Conservation (phyloP, 2,888 invertebrate genomes). For the Anthrax anthrax region DNA sequence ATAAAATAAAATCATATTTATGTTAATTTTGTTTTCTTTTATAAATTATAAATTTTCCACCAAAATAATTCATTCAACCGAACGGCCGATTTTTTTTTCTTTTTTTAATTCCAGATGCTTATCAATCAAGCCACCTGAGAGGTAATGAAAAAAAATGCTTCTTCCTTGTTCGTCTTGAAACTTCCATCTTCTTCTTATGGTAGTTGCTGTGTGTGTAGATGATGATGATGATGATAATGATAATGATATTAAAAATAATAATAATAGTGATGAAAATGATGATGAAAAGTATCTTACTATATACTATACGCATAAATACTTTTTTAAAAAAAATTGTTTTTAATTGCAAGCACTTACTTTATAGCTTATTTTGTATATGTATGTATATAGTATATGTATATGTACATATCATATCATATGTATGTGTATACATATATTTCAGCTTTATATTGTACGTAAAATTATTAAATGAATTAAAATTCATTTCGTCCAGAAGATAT, state of each 20-base stretch:
- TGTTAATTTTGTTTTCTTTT: too few species aligned
- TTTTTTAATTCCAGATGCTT: slow-evolving; percentile 62
- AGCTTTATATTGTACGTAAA: too few species aligned
- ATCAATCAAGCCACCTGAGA: slow-evolving; percentile 61
- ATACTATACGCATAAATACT: too few species aligned
- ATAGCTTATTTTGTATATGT: too few species aligned
- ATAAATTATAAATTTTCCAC: slow-evolving; percentile 13
- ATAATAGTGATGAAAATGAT: background rate
- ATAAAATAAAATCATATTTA: too few species aligned
- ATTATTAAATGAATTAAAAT: too few species aligned
- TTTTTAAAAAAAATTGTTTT: too few species aligned
- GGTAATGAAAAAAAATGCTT: slow-evolving; percentile 33
- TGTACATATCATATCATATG: too few species aligned
- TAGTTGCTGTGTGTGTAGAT: background rate
- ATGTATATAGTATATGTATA: too few species aligned
- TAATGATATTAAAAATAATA: too few species aligned
- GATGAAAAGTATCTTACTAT: background rate
- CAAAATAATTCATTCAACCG: slow-evolving; percentile 42
- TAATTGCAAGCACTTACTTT: too few species aligned
- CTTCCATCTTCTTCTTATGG: slow-evolving; percentile 19
- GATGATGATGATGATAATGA: background rate
- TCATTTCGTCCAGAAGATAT: slow-evolving; percentile 13
- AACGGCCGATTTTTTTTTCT: slow-evolving; percentile 33
- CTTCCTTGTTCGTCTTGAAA: slow-evolving; percentile 11
- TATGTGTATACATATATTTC: too few species aligned